Evolutionary conservation across 2,113 vertebrate species (phyloP).

Genomic region (Gopherus evgoodei): DNA sequence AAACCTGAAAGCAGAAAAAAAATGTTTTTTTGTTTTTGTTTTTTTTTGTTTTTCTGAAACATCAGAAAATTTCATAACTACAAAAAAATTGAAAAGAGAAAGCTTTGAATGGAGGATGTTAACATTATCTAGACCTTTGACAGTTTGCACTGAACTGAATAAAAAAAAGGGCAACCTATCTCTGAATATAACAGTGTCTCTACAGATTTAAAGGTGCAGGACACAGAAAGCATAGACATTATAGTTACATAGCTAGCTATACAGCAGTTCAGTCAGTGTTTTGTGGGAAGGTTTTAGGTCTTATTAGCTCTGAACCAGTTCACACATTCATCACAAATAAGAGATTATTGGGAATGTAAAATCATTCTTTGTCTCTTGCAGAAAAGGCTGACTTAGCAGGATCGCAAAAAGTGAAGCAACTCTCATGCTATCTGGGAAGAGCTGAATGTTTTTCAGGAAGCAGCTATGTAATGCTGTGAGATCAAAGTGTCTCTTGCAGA

Average conservation of each 20-base stretch:
- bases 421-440: background rate
- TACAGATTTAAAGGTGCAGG: background rate
- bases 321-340: slow-evolving; percentile 3
- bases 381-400: background rate
- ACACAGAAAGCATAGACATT: background rate
- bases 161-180: background rate
- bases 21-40: no score
- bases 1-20: background rate
- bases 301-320: background rate
- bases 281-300: background rate
- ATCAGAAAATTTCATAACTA: background rate
- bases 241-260: background rate
- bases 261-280: background rate
- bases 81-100: background rate
- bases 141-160: background rate
- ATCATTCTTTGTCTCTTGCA: background rate
- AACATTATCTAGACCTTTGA: background rate
- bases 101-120: background rate
- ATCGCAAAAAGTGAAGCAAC: background rate
- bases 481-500: slow-evolving; percentile 12
- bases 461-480: background rate
- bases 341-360: background rate
- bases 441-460: background rate
- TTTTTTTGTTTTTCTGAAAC: background rate
- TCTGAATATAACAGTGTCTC: background rate